phyloP scores from a whole-genome alignment of 2,888 invertebrate genomes.

The Pseudococcus viburni region DNA sequence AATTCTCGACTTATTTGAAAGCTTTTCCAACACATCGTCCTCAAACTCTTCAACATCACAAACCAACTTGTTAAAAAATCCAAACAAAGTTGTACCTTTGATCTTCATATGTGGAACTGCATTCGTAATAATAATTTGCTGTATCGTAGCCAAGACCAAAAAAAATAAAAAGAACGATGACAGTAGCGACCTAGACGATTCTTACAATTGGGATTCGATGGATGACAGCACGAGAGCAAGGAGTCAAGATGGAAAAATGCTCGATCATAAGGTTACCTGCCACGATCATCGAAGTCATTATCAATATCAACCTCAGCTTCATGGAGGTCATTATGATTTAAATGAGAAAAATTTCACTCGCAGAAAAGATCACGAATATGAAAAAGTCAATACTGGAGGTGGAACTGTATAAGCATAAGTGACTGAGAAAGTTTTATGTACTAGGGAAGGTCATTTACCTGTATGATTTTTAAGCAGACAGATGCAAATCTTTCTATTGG shows the following conservation, averaged over 20 bases:
- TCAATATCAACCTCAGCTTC: constrained; percentile 17
- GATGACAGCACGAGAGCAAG: not conserved
- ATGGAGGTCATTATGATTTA: not conserved
- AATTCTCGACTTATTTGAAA: not conserved
- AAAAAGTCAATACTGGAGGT: constrained; percentile 9
- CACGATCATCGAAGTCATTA: constrained; percentile 35
- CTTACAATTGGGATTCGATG: constrained; percentile 4
- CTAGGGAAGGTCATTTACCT: not conserved
- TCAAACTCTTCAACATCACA: not conserved
- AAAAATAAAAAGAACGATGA: not conserved
- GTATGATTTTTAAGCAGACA: not conserved
- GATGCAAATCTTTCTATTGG: not conserved
- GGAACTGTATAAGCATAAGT: not conserved
- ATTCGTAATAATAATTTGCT: constrained; percentile 22
- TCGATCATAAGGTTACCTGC: not conserved
- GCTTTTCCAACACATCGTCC: not conserved
- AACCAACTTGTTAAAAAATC: not conserved
- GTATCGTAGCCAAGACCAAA: not conserved
- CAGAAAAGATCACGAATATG: not conserved
- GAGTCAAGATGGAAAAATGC: not conserved
- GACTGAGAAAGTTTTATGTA: not conserved
- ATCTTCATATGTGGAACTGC: constrained; percentile 18
- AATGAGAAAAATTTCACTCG: not conserved
- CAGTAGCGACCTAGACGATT: constrained; percentile 8
- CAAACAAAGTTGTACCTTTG: not conserved